Conservation (phyloP, 2,888 invertebrate species). For the Acrobeloides nanus region DNA sequence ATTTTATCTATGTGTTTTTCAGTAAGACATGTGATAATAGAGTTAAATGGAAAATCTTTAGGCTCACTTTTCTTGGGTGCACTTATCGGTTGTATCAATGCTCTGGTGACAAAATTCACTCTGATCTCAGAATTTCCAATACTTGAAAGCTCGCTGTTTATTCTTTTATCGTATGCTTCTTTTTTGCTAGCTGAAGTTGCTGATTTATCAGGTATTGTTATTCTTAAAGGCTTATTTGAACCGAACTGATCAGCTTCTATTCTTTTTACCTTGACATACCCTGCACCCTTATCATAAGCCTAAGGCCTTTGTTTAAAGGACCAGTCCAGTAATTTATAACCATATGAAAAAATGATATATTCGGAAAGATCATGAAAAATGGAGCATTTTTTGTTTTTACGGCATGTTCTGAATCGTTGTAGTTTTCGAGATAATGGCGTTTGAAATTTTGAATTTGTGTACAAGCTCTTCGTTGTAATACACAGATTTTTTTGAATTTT, state of each 20-base stretch:
- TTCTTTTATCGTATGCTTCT: conserved; percentile 93
- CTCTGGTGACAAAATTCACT: conserved; percentile 64
- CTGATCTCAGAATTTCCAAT: conserved; percentile 75
- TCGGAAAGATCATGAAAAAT: no score
- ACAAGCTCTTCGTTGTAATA: no score
- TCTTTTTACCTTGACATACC: not conserved
- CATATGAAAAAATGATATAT: no score
- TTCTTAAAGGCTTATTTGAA: no score
- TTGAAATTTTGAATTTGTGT: no score
- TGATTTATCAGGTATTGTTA: conserved; percentile 83
- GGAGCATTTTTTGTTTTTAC: no score
- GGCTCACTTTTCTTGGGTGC: conserved; percentile 71
- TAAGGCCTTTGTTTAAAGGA: no score
- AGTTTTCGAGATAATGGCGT: no score
- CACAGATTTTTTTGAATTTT: no score
- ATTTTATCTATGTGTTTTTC: conserved; percentile 84
- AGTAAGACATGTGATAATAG: conserved; percentile 34
- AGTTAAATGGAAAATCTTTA: no score
- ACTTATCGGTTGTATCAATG: conserved; percentile 77
- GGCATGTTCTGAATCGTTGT: no score
- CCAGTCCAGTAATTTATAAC: no score
- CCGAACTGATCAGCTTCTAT: not conserved
- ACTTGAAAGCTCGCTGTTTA: conserved; percentile 88
- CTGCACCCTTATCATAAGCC: not conserved
- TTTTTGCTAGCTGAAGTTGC: conserved; percentile 92